phyloP scores from a whole-genome alignment of 2,113 vertebrate species.

The Anolis carolinensis region DNA sequence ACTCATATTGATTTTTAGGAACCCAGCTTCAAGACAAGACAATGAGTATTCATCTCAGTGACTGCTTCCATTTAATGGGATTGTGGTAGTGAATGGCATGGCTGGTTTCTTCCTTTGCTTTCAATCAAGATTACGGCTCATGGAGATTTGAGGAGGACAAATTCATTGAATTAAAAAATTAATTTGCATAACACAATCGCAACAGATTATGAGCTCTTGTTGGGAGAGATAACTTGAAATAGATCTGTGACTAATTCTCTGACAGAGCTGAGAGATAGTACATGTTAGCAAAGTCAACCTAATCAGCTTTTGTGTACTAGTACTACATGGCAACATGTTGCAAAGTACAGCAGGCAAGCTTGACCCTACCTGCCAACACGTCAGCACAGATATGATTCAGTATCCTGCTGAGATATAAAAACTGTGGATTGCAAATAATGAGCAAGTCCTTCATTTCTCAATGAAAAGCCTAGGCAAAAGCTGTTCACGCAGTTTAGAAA shows the following conservation, averaged over 20 bases:
- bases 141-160: background rate
- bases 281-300: conserved; percentile 8
- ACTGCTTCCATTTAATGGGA: background rate
- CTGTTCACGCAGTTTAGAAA: background rate
- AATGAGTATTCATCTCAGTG: background rate
- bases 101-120: background rate
- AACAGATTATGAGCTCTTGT: background rate
- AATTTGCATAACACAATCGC: conserved; percentile 8
- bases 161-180: background rate
- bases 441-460: background rate
- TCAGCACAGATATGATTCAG: conserved; percentile 6
- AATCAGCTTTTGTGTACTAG: background rate
- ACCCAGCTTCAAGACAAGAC: background rate
- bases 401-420: background rate
- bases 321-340: background rate
- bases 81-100: background rate
- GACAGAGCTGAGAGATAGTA: background rate
- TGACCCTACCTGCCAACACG: conserved; percentile 9
- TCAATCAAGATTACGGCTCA: background rate
- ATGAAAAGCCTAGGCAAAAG: background rate
- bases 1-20: background rate
- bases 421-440: background rate
- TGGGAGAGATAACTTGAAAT: conserved; percentile 3
- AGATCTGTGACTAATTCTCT: background rate
- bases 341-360: background rate